phyloP scores from a whole-genome alignment of 2,888 invertebrate species.

The Reticulitermes lucifugus region DNA sequence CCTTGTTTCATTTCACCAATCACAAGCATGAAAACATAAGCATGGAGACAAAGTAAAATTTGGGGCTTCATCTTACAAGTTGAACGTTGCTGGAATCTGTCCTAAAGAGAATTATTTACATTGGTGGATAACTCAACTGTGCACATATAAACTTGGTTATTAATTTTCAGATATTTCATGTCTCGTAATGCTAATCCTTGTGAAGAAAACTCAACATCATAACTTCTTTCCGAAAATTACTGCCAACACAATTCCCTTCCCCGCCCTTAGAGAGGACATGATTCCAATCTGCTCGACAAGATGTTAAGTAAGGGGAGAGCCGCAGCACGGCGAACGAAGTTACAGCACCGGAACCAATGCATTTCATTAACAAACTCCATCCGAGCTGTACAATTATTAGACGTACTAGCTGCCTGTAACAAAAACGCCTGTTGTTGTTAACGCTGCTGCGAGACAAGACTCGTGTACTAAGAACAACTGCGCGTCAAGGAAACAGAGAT shows the following conservation, averaged over 20 bases:
- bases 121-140: no score
- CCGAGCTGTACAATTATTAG: neutral
- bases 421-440: slow-evolving; percentile 1
- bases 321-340: neutral
- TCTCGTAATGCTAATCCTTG: no score
- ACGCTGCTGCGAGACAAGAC: neutral
- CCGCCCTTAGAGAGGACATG: neutral
- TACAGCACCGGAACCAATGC: neutral
- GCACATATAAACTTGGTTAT: no score
- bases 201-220: no score
- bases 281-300: neutral
- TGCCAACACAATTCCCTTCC: neutral
- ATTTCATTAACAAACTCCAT: slow-evolving; percentile 3
- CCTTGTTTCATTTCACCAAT: no score
- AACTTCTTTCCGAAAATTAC: no score
- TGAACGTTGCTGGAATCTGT: no score
- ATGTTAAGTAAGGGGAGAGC: neutral
- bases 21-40: no score
- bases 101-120: no score
- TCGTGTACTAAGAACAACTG: neutral
- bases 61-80: no score
- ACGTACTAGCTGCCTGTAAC: neutral
- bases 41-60: no score
- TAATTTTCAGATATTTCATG: no score
- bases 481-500: neutral